Evolutionary conservation across 2,797 vertebrate species (phyloP), one percentile per base, ranked within the genome.

Genomic region (Babyrousa celebensis): DNA sequence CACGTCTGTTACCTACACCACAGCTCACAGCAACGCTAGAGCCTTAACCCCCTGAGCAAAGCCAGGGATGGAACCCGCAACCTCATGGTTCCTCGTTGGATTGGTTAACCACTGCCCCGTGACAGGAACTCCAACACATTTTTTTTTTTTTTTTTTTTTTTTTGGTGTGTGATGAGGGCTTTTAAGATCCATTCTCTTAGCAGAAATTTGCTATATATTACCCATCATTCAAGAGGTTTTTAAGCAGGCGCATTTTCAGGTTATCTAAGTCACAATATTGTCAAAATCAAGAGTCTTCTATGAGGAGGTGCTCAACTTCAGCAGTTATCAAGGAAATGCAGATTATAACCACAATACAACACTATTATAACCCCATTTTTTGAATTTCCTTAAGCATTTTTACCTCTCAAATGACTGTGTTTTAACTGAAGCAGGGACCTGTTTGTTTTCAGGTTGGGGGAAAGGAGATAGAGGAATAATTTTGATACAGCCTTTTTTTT

Each of bases 331-430:
- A 32, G 16, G 32, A 93, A 91, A 87, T 65, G 54, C 52, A 87
- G 77, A 84, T 84, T 75, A n/a, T 68, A 87, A 62, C 21, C 56
- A 56, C 18, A 72, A 14, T 48, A 27, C 20, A 56, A 62, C 25
- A 27, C 40, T 56, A 25, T 11, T 60, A 29, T 40, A 16, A 6
- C 15, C 68, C 7, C 6, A 18, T 62, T 75, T 93, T n/a, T 20
- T 87, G 40, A 87, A 83, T 90, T 95, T 95, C 25, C 27, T 3
- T 67, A 72, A 72, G 27, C 21, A 74, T 40, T 93, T 91, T 87
- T 56, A 95, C 21, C 88, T 79, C 67, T 74, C 62, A 90, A 40
- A 29, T 40, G 71, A 85, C n/a, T 86, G 74, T 89, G 29, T 90
- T 87, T 27, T 87, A 43, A 87, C 14, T 72, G 60, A 87, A 86